phyloP scores from a whole-genome alignment of 2,797 vertebrate genomes.

The Gallirallus australis region DNA sequence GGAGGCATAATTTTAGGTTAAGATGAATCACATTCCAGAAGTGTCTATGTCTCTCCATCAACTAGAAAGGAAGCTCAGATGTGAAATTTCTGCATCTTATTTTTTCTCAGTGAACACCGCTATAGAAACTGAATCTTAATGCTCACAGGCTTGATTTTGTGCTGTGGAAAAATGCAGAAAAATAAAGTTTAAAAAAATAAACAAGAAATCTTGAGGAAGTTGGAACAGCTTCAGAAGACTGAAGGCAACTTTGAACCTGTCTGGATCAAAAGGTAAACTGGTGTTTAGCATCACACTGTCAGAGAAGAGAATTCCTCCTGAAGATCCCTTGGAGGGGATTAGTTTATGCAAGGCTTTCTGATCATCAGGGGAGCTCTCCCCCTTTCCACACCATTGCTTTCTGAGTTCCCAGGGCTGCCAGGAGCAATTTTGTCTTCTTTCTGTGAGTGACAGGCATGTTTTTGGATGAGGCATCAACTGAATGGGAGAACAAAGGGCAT shows the following conservation, averaged over 20 bases:
- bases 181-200: not conserved
- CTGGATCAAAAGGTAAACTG: not conserved
- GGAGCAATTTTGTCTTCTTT: not conserved
- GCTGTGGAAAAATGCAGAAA: not conserved
- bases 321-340: not conserved
- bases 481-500: conserved; percentile 28
- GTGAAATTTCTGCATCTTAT: conserved; percentile 23
- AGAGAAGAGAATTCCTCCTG: not conserved
- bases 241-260: not conserved
- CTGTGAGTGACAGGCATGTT: not conserved
- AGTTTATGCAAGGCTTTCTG: not conserved
- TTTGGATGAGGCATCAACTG: not conserved
- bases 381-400: not conserved
- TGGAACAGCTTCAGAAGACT: not conserved
- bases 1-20: conserved; percentile 60
- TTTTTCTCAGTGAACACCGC: conserved; percentile 1
- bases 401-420: not conserved
- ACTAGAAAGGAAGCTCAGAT: conserved; percentile 49
- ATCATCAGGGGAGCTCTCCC: not conserved
- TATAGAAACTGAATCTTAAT: conserved; percentile 47
- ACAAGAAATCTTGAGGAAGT: not conserved
- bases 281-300: not conserved
- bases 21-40: conserved; percentile 72
- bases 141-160: not conserved
- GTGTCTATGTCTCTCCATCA: not conserved